Conservation (phyloP, 2,888 invertebrate genomes). For the Ganaspis brasiliensis region DNA sequence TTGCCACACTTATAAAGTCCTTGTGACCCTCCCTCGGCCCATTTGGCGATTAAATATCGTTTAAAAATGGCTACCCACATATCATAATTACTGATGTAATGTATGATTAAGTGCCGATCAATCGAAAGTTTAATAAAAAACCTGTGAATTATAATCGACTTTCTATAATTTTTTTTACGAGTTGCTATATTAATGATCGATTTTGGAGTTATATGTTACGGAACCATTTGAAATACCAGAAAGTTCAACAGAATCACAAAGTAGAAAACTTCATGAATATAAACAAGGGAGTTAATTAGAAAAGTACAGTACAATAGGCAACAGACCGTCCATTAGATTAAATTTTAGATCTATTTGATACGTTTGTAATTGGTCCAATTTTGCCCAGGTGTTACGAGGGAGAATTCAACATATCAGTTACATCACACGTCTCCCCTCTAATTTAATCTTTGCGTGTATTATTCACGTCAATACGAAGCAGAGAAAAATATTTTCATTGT, state of each 20-base stretch:
- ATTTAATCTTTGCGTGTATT: constrained; percentile 1
- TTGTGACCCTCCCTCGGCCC: background rate
- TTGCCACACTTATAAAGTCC: constrained; percentile 13
- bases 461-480: background rate
- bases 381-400: constrained; percentile 5
- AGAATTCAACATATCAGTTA: background rate
- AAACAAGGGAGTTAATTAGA: background rate
- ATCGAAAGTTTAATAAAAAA: background rate
- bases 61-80: constrained; percentile 32
- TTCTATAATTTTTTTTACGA: background rate
- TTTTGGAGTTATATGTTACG: too few species aligned
- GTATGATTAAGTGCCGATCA: constrained; percentile 4
- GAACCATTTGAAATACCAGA: too few species aligned
- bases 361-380: constrained; percentile 15
- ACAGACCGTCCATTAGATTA: background rate
- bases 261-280: background rate
- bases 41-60: constrained; percentile 27
- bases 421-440: constrained; percentile 3
- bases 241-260: too few species aligned
- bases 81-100: constrained; percentile 20
- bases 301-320: background rate
- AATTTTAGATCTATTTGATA: constrained; percentile 1
- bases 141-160: background rate
- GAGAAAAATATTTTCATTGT: background rate
- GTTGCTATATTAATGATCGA: too few species aligned